phyloP scores from a whole-genome alignment of 2,797 vertebrate genomes.

The Zenarchopterus dispar region DNA sequence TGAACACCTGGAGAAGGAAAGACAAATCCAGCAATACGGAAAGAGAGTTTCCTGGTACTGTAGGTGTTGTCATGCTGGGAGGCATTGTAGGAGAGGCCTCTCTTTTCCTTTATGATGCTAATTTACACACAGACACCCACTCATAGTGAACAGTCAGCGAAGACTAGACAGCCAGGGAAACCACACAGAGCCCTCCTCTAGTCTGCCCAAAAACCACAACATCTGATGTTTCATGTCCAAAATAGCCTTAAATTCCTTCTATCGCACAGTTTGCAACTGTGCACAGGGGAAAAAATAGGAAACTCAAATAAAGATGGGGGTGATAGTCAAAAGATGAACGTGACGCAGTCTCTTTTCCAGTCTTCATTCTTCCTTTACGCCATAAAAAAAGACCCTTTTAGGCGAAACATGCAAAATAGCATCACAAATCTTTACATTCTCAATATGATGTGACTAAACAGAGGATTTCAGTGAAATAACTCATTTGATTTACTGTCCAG shows the following conservation, averaged over 20 bases:
- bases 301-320: conserved; percentile 26
- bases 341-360: background rate
- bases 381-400: too few relatives aligned
- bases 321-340: conserved; percentile 3
- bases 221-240: conserved; percentile 73
- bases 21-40: conserved; percentile 12
- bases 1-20: conserved; percentile 68
- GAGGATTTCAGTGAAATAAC: too few relatives aligned
- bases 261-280: conserved; percentile 36
- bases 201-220: conserved; percentile 66
- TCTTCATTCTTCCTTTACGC: too few relatives aligned
- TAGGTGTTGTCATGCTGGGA: conserved; percentile 64
- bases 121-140: conserved; percentile 68
- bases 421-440: too few relatives aligned
- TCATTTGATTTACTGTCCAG: too few relatives aligned
- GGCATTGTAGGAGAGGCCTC: conserved; percentile 44
- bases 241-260: conserved; percentile 61
- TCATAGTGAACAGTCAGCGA: conserved; percentile 66
- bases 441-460: too few relatives aligned
- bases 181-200: conserved; percentile 48
- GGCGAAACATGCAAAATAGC: too few relatives aligned
- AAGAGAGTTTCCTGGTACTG: conserved; percentile 24
- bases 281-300: conserved; percentile 39
- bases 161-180: conserved; percentile 66
- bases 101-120: conserved; percentile 64